Evolutionary conservation across 2,797 vertebrate species (phyloP), one percentile per base, ranked within the genome.

Genomic region (Austrolebias charrua): DNA sequence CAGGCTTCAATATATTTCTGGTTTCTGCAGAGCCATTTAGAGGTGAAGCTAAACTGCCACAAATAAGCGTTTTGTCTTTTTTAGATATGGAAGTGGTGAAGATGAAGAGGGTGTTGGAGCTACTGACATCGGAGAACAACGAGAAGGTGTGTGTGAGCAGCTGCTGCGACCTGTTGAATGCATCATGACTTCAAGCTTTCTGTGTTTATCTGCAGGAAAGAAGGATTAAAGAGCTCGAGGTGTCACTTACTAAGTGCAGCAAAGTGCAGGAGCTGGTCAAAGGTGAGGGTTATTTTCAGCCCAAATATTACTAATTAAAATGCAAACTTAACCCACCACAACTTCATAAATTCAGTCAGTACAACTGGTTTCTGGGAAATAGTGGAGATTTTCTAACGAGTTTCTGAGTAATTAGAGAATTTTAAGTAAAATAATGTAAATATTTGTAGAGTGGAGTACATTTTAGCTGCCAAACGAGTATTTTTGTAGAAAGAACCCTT

Each of bases 151-250:
- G 40, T 6, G 18, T 18, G 10, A 9, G 24, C 33, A 35, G 59
- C 58, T 1, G 29, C 60, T 68, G 40, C 33, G 29, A 55, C 49
- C 49, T 0, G 1, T 19, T 15, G 14, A 0, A 47, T n/a, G 11
- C 1, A 7, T 31, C 6, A 2, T 42, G 12, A 50, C 13, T 44
- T 43, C 12, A 66, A 44, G 28, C 0, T 35, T 4, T 1, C 38
- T 33, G 6, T 64, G 50, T 76, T 65, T 49, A 40, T 73, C 59
- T 31, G 6, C 82, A 99, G 97, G 96, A 98, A 67, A 87, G 71
- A 52, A 93, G 94, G 83, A 98, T 98, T 73, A 94, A 95, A 77
- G 95, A 97, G 73, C 93, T 99, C 54, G 92, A 95, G 44, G 94
- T 95, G 2, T 94, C 93, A 4, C 90, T 96, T 38, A 92, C 90